phyloP scores from a whole-genome alignment of 2,113 vertebrate species.

The Tichodroma muraria region DNA sequence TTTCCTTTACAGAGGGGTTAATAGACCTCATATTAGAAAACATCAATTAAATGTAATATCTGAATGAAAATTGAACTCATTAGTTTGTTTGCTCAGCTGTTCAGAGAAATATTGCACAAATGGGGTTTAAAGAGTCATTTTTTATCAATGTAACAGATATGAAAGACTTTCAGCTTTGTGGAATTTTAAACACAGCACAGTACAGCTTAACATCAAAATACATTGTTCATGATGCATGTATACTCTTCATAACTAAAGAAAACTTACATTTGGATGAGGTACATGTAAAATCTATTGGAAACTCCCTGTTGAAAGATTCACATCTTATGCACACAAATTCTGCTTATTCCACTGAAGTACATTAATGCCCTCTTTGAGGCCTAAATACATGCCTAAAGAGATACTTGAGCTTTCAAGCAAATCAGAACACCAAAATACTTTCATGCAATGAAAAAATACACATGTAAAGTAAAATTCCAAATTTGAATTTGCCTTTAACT shows the following conservation, averaged over 20 bases:
- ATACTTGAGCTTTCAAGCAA: neutral
- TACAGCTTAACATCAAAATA: neutral
- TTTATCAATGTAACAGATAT: slow-evolving; percentile 21
- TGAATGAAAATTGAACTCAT: slow-evolving; percentile 61
- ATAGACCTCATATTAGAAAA: slow-evolving; percentile 29
- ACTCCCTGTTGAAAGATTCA: neutral
- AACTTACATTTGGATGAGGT: neutral
- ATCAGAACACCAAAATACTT: neutral
- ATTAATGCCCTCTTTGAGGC: neutral
- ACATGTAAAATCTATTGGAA: neutral
- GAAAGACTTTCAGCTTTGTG: slow-evolving; percentile 2
- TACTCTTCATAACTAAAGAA: neutral
- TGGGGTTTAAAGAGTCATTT: slow-evolving; percentile 29
- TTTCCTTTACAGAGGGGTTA: slow-evolving; percentile 26
- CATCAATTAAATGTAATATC: slow-evolving; percentile 48
- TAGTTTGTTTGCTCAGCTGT: slow-evolving; percentile 65
- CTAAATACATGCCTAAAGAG: neutral
- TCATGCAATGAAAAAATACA: neutral
- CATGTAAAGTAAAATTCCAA: neutral
- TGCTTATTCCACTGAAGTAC: neutral
- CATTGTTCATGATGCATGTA: neutral
- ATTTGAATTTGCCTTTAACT: neutral
- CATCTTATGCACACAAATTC: neutral
- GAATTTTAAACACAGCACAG: neutral
- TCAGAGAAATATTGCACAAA: slow-evolving; percentile 47